Conservation (phyloP, 2,113 vertebrate species). For the Callionymus lyra region DNA sequence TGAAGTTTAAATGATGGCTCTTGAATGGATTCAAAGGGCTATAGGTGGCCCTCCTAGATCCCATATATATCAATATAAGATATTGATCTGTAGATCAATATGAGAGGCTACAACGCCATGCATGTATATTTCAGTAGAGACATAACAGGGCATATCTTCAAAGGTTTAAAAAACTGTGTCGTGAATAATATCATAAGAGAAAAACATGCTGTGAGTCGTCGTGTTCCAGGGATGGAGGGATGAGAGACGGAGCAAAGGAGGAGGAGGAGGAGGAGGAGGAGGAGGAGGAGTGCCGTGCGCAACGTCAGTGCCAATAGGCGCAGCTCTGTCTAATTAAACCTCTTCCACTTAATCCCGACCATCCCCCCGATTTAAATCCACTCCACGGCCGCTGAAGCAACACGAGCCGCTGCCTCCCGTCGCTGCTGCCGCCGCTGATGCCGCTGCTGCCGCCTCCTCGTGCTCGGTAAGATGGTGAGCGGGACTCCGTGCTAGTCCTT, state of each 20-base stretch:
- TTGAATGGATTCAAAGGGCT: no score
- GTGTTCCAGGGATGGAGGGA: slow-evolving; percentile 1
- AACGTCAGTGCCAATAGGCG: slow-evolving; percentile 52
- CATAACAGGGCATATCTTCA: no score
- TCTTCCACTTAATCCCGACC: slow-evolving; percentile 59
- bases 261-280: not conserved
- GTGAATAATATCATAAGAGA: no score
- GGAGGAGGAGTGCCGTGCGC: slow-evolving; percentile 37
- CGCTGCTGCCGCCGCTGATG: slow-evolving; percentile 22
- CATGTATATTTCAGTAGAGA: no score
- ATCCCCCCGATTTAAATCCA: slow-evolving; percentile 36
- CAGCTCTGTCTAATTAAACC: slow-evolving; percentile 62
- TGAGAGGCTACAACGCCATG: no score
- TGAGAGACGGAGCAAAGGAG: slow-evolving; percentile 3
- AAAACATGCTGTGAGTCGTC: no score
- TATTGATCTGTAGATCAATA: no score
- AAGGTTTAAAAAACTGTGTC: no score
- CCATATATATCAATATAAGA: no score
- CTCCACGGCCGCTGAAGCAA: not conserved
- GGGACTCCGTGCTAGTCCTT: slow-evolving; percentile 18
- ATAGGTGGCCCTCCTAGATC: no score
- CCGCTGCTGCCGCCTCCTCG: slow-evolving; percentile 27
- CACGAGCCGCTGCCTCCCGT: slow-evolving; percentile 14
- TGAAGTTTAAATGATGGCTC: no score
- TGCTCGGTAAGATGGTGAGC: slow-evolving; percentile 56